These are phyloP conservation scores for Endotricha flammealis DNA, from an alignment of 2,888 invertebrate genomes.

Conservation along the genomic window DNA sequence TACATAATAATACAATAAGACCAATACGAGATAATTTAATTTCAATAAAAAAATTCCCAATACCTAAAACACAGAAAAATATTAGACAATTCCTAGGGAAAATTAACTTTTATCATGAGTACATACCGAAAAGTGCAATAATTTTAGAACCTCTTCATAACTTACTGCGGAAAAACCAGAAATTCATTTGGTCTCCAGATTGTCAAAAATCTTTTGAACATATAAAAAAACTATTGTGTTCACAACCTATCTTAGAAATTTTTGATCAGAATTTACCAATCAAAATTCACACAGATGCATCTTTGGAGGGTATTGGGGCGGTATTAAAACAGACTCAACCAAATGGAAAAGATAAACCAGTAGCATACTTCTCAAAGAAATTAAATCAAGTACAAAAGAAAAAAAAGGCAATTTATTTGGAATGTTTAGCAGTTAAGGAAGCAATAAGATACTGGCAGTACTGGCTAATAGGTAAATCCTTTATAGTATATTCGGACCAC, in stretches of 20 bases:
- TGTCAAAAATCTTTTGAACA: conserved; percentile 18
- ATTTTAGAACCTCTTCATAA: conserved; percentile 6
- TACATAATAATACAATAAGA: conserved; percentile 17
- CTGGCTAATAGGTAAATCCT: too few species aligned
- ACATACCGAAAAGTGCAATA: conserved; percentile 19
- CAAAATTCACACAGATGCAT: conserved; percentile 24
- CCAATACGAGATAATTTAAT: conserved; percentile 14
- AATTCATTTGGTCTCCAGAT: conserved; percentile 15
- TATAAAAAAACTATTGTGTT: conserved; percentile 18
- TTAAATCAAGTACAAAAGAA: conserved; percentile 17
- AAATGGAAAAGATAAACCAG: conserved; percentile 20
- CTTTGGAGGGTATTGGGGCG: conserved; percentile 23
- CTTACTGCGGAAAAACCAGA: conserved; percentile 9
- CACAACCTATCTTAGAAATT: conserved; percentile 19
- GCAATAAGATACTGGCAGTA: conserved; percentile 23
- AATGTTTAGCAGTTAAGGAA: conserved; percentile 21
- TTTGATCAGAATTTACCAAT: conserved; percentile 24
- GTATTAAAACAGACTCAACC: conserved; percentile 9
- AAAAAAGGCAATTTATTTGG: conserved; percentile 22
- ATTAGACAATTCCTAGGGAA: conserved; percentile 21
- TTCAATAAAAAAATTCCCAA: conserved; percentile 8
- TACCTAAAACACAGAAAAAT: conserved; percentile 24
- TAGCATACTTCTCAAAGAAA: conserved; percentile 17
- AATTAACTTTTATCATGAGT: conserved; percentile 12
- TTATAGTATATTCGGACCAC: conserved; percentile 18